Evolutionary conservation across 2,113 vertebrate species (phyloP).

Genomic region (Rhipidura dahli): DNA sequence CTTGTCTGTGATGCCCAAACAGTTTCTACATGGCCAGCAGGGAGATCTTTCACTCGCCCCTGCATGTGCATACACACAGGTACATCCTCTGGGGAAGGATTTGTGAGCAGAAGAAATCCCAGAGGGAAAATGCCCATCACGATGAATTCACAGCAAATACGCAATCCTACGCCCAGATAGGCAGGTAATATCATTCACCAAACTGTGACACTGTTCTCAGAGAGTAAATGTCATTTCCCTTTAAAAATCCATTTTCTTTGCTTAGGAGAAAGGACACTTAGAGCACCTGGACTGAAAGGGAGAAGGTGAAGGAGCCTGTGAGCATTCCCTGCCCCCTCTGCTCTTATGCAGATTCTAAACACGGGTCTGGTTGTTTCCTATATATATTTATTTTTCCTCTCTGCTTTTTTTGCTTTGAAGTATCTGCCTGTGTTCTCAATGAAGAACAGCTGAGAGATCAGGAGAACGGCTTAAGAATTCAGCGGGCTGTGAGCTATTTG

Average conservation of each 20-base stretch:
- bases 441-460: slow-evolving; percentile 31
- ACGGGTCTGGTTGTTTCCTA: not conserved
- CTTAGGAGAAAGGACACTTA: not conserved
- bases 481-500: slow-evolving; percentile 22
- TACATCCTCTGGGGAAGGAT: not conserved
- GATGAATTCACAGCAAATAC: not conserved
- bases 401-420: not conserved
- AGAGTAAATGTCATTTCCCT: not conserved
- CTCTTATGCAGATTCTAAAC: not conserved
- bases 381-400: not conserved
- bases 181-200: not conserved
- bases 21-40: not conserved
- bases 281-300: not conserved
- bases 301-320: not conserved
- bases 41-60: rapidly evolving
- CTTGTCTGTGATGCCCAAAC: not conserved
- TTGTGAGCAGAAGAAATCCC: not conserved
- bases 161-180: not conserved
- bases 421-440: not conserved
- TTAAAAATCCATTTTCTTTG: not conserved
- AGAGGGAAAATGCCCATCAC: not conserved
- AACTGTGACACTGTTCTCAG: not conserved
- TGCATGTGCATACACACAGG: too few relatives aligned
- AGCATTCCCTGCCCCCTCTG: not conserved
- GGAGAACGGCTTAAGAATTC: slow-evolving; percentile 17